A percentile compares a stretch with the other conserved stretches of the same genome.
Conservation (phyloP, 1,140 invertebrate species). For the Daktulosphaira vitifoliae region DNA sequence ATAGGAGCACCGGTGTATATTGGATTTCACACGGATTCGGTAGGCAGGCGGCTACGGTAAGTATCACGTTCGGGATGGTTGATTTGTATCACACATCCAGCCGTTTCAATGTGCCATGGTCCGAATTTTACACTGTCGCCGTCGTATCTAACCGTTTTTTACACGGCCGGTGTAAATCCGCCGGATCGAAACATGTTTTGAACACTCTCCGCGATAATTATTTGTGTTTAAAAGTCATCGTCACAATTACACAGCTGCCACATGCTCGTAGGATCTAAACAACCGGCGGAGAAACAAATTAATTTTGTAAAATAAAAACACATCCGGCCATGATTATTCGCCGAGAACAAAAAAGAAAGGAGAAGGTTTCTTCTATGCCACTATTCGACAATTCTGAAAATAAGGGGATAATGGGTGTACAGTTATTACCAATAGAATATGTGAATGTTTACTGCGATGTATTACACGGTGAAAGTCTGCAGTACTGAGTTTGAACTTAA, state of each 20-base stretch:
- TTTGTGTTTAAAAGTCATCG: too few species aligned
- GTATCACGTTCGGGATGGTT: constrained; percentile 10
- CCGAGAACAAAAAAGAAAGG: too few species aligned
- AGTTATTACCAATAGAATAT: too few species aligned
- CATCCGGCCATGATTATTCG: too few species aligned
- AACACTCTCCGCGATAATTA: not conserved
- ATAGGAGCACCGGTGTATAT: not conserved
- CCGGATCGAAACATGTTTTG: constrained; percentile 25
- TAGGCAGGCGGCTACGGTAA: not conserved
- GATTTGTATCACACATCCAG: not conserved
- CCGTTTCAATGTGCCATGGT: too few species aligned
- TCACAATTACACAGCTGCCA: too few species aligned
- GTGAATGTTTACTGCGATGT: too few species aligned
- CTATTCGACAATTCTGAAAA: too few species aligned
- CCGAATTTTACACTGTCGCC: not conserved
- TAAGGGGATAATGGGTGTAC: too few species aligned
- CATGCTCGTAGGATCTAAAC: not conserved
- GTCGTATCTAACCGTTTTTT: constrained; percentile 27
- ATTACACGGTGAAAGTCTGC: too few species aligned
- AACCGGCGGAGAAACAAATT: not conserved
- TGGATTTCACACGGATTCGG: constrained; percentile 13
- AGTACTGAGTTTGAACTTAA: too few species aligned
- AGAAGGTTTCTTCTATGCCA: too few species aligned
- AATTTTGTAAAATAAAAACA: not conserved
- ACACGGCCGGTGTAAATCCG: constrained; percentile 17